Percentiles rank a stretch among this genome's conserved stretches.
phyloP scores from a whole-genome alignment of 2,113 vertebrate species.

The Psittacula cyanocephala region DNA sequence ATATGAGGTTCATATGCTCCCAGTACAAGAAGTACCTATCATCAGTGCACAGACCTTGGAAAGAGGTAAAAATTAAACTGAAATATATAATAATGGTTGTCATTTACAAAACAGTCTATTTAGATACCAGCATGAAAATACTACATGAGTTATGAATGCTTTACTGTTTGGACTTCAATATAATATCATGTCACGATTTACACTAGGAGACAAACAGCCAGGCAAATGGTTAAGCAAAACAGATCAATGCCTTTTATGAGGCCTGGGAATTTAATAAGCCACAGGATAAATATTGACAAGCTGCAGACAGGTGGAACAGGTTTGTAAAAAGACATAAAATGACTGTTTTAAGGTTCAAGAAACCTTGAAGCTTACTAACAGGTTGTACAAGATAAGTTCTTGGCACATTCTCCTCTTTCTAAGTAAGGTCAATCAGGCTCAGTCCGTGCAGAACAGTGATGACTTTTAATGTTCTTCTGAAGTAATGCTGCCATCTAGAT shows the following conservation, averaged over 20 bases:
- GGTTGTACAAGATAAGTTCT: conserved; percentile 18
- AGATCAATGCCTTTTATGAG: conserved; percentile 44
- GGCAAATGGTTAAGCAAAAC: conserved; percentile 13
- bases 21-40: not conserved
- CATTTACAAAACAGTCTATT: not conserved
- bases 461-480: not conserved
- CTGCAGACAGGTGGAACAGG: conserved; percentile 46
- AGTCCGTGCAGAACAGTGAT: not conserved
- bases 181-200: not conserved
- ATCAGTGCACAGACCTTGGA: not conserved
- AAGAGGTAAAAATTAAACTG: not conserved
- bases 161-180: not conserved
- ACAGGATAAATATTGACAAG: conserved; percentile 38
- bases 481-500: conserved; percentile 50
- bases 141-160: not conserved
- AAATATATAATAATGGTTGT: not conserved
- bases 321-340: conserved; percentile 14
- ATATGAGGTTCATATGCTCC: not conserved
- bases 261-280: conserved; percentile 20
- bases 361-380: conserved; percentile 3
- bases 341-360: conserved; percentile 8
- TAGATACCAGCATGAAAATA: not conserved
- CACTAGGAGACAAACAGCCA: not conserved
- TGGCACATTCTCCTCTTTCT: not conserved
- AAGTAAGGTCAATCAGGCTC: not conserved